Conservation (phyloP, 2,888 invertebrate genomes). For the Chalcis sispes region DNA sequence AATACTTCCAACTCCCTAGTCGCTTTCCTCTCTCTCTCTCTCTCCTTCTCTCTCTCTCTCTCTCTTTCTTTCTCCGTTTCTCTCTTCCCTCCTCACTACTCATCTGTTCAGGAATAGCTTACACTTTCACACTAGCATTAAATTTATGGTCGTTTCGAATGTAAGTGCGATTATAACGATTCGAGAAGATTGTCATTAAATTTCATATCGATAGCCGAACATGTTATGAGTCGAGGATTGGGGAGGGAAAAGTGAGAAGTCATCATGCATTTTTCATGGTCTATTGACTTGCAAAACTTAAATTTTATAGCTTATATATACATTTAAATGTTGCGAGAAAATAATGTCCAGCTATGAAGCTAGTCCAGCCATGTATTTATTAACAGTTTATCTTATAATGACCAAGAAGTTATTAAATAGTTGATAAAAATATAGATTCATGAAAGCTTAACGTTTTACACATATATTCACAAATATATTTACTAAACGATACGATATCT, state of each 20-base stretch:
- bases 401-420: too few relatives aligned
- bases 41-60: neutral
- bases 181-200: conserved; percentile 46
- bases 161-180: conserved; percentile 40
- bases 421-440: too few relatives aligned
- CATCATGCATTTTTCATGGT: conserved; percentile 41
- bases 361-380: too few relatives aligned
- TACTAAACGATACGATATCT: too few relatives aligned
- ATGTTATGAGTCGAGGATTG: too few relatives aligned
- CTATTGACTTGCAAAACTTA: conserved; percentile 1
- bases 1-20: conserved; percentile 57
- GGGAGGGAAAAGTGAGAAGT: neutral
- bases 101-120: too few relatives aligned
- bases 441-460: too few relatives aligned
- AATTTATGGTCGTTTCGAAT: conserved; percentile 44
- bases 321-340: neutral
- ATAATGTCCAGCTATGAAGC: neutral
- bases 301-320: neutral
- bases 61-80: neutral
- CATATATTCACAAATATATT: too few relatives aligned
- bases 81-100: too few relatives aligned
- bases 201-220: conserved; percentile 33
- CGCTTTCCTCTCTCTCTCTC: conserved; percentile 10
- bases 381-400: too few relatives aligned
- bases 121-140: conserved; percentile 19